Percentiles rank a stretch among this genome's conserved stretches.
These are phyloP conservation scores for Myiozetetes cayanensis DNA, from an alignment of 2,113 vertebrate genomes.

Conservation along the genomic window DNA sequence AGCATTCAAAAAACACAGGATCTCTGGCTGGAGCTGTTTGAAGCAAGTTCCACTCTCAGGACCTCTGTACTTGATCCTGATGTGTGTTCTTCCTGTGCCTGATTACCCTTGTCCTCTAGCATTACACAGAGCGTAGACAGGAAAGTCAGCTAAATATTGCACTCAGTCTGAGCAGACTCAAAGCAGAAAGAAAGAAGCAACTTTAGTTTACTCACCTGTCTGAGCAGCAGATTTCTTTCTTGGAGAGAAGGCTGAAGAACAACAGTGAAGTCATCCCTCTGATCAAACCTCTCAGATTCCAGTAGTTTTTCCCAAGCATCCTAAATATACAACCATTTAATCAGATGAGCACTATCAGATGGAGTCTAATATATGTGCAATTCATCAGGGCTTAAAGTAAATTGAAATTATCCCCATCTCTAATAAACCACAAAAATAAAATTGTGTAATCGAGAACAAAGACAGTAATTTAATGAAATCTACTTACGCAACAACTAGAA, in stretches of 20 bases:
- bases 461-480: not conserved
- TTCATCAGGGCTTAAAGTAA: not conserved
- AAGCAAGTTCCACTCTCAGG: not conserved
- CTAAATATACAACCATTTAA: constrained; percentile 60
- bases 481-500: not conserved
- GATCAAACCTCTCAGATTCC: constrained; percentile 76
- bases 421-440: constrained; percentile 18
- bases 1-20: not conserved
- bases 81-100: not conserved
- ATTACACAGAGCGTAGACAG: not conserved
- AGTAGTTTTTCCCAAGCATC: constrained; percentile 75
- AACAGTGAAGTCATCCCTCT: constrained; percentile 79
- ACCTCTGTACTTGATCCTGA: not conserved
- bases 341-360: not conserved
- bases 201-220: constrained; percentile 56
- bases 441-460: constrained; percentile 1
- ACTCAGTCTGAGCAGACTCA: not conserved
- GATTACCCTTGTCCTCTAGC: not conserved
- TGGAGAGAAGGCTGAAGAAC: constrained; percentile 83
- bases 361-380: not conserved
- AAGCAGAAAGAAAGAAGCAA: not conserved
- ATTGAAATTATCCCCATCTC: not conserved
- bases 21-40: not conserved
- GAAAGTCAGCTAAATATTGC: not conserved
- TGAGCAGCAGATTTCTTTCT: constrained; percentile 42